Percentiles rank a stretch among this genome's conserved stretches.
Evolutionary conservation across 2,113 vertebrate genomes (phyloP).

Genomic region (Chascanopsetta lugubris): DNA sequence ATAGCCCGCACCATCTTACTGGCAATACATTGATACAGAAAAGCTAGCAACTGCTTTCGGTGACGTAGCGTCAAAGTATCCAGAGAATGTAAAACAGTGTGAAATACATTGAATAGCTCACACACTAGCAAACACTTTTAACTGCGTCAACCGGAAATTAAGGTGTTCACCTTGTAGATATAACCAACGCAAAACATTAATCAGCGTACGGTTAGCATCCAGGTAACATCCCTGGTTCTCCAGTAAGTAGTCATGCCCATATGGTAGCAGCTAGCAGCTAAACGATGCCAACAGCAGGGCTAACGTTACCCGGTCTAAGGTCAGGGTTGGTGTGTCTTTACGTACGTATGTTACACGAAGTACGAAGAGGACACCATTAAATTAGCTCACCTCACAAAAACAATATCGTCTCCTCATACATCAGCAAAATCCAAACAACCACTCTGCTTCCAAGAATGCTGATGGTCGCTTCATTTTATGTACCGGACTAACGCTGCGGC

Average conservation of each 20-base stretch:
- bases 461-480: conserved; percentile 80
- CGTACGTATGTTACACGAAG: conserved; percentile 38
- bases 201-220: conserved; percentile 51
- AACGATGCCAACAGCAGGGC: conserved; percentile 54
- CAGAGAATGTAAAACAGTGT: conserved; percentile 34
- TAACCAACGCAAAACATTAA: conserved; percentile 10
- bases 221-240: conserved; percentile 57
- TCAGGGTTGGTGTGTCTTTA: conserved; percentile 68
- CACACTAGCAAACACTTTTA: not conserved
- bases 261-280: conserved; percentile 63
- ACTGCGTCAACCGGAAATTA: not conserved
- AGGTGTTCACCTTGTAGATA: not conserved
- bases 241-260: conserved; percentile 69
- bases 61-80: conserved; percentile 71
- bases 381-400: conserved; percentile 78
- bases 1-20: conserved; percentile 54
- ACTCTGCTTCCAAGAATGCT: conserved; percentile 71
- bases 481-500: conserved; percentile 76
- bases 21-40: conserved; percentile 48
- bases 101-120: conserved; percentile 1
- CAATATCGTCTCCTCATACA: conserved; percentile 76
- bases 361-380: conserved; percentile 34
- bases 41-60: conserved; percentile 51
- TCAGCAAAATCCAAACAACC: conserved; percentile 78
- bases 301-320: conserved; percentile 77